Percentiles rank a stretch among this genome's conserved stretches.
These are phyloP conservation scores for Nestor notabilis DNA, from an alignment of 2,113 vertebrate species.

Conservation along the genomic window DNA sequence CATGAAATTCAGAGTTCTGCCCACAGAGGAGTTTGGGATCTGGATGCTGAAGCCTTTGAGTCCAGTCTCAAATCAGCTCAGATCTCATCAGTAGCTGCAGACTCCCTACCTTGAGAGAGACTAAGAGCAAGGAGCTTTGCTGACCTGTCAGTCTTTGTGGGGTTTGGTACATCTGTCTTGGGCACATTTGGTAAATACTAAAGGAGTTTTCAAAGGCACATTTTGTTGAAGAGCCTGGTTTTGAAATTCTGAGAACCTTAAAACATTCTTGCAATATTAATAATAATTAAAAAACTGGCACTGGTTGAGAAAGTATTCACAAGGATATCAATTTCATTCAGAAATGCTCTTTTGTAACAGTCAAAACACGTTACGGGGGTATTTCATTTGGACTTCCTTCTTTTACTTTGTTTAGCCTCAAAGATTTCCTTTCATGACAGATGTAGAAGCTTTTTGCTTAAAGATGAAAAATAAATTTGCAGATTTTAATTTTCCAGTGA, in stretches of 20 bases:
- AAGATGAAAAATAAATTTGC: neutral
- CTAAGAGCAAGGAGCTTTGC: fast-evolving
- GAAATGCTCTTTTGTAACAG: neutral
- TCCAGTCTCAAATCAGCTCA: neutral
- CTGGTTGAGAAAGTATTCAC: neutral
- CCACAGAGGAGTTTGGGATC: neutral
- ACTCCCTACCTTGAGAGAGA: neutral
- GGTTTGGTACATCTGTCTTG: neutral
- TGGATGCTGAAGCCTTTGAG: neutral
- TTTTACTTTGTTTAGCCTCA: neutral
- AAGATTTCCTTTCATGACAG: neutral
- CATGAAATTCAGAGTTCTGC: neutral
- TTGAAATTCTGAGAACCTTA: neutral
- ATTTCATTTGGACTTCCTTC: neutral
- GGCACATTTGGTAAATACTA: neutral
- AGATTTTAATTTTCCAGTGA: neutral
- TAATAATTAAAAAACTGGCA: neutral
- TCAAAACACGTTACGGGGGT: neutral
- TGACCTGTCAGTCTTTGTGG: neutral
- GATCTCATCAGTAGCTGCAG: neutral
- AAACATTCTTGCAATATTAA: neutral
- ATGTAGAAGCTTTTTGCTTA: neutral
- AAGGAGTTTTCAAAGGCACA: neutral
- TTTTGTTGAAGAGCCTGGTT: neutral
- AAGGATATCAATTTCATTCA: neutral